Evolutionary conservation across 2,113 vertebrate genomes (phyloP).

Genomic region (human): GRCh38 chr5:140347001-140347500

Average conservation of each 20-base stretch:
- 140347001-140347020: background rate
- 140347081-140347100: background rate
- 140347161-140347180: conserved; percentile 26
- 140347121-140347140: conserved; percentile 8
- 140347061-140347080: conserved; percentile 39
- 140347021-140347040: background rate
- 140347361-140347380: background rate
- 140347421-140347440: conserved; percentile 31
- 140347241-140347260: conserved; percentile 32
- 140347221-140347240: conserved; percentile 21
- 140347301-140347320: background rate
- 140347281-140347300: background rate
- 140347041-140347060: background rate
- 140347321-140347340: background rate
- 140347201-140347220: background rate
- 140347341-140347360: background rate
- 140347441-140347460: conserved; percentile 36
- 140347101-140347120: background rate
- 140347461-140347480: conserved; percentile 56
- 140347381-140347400: background rate
- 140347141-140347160: conserved; percentile 44
- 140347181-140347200: background rate
- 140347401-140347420: conserved; percentile 16
- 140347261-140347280: background rate
- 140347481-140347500: conserved; percentile 49